A percentile compares a stretch with the other conserved stretches of the same genome.
phyloP scores from a whole-genome alignment of 2,888 invertebrate species.

The Bedellia somnulentella region DNA sequence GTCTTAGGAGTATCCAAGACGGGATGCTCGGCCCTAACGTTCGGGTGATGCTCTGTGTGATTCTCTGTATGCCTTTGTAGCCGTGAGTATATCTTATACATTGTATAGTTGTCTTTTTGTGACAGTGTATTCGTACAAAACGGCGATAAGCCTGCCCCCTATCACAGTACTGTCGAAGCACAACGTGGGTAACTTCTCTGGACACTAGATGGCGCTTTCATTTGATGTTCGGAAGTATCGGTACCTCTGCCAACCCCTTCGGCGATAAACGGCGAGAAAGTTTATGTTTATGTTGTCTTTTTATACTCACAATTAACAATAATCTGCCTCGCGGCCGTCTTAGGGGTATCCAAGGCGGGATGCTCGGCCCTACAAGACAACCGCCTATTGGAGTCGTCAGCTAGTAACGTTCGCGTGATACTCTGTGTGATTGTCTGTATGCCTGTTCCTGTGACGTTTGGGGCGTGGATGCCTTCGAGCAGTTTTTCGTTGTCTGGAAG shows the following conservation, averaged over 20 bases:
- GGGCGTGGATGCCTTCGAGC: conserved; percentile 57
- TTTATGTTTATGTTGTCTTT: too few relatives aligned
- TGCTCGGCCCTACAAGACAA: conserved; percentile 71
- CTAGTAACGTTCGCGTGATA: conserved; percentile 61
- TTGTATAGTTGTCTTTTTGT: too few relatives aligned
- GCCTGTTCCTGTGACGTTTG: conserved; percentile 48
- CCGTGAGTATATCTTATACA: too few relatives aligned
- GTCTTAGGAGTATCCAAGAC: conserved; percentile 45
- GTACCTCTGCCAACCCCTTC: too few relatives aligned
- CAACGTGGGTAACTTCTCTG: too few relatives aligned
- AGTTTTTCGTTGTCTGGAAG: conserved; percentile 64
- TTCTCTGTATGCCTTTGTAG: conserved; percentile 56
- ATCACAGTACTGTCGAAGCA: too few relatives aligned
- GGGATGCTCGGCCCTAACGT: conserved; percentile 67
- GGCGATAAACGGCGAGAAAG: too few relatives aligned
- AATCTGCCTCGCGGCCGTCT: conserved; percentile 25
- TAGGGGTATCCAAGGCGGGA: conserved; percentile 52
- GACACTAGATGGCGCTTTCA: too few relatives aligned
- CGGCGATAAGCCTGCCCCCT: too few relatives aligned
- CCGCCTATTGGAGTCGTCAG: conserved; percentile 66
- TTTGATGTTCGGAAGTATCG: too few relatives aligned
- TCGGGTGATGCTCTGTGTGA: conserved; percentile 67
- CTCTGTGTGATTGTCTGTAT: conserved; percentile 66
- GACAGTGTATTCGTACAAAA: too few relatives aligned
- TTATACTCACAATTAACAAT: conserved; percentile 34